Evolutionary conservation across 2,797 vertebrate species (phyloP).

Genomic region (Onychomys arenicola): DNA sequence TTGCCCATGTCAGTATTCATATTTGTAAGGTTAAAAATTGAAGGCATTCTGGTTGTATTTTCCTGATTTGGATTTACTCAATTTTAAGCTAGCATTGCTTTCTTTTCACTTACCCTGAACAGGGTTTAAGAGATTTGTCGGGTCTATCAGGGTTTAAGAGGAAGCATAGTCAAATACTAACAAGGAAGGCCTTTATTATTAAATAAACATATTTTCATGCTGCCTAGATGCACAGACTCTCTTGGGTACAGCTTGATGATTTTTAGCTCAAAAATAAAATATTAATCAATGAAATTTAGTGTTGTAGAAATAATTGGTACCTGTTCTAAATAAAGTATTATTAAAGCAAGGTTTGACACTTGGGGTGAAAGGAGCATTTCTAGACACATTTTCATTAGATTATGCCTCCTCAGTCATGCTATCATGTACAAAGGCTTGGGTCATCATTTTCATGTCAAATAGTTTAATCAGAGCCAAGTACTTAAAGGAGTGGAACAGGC

Average conservation of each 20-base stretch:
- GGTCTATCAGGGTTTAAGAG: conserved; percentile 6
- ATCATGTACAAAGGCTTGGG: background rate
- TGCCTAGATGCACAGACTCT: background rate
- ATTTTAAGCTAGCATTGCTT: conserved; percentile 21
- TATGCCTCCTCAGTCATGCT: background rate
- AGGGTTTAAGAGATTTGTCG: conserved; percentile 27
- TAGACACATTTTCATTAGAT: conserved; percentile 38
- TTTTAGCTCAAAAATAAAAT: conserved; percentile 42
- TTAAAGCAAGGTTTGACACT: conserved; percentile 30
- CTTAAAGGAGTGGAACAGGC: background rate
- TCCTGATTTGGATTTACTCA: conserved; percentile 14
- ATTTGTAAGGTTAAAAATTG: conserved; percentile 26
- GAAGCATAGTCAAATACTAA: conserved; percentile 34
- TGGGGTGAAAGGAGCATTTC: conserved; percentile 32
- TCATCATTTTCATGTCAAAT: conserved; percentile 42
- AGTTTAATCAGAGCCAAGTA: background rate
- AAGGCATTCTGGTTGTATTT: conserved; percentile 27
- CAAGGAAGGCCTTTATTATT: conserved; percentile 36
- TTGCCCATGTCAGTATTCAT: background rate
- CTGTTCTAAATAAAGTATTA: conserved; percentile 15
- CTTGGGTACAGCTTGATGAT: background rate
- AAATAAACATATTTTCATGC: background rate
- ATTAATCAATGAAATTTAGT: conserved; percentile 14
- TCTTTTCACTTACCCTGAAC: background rate
- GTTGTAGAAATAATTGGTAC: conserved; percentile 14